Conservation (phyloP, 2,113 vertebrate species). For the Boleophthalmus pectinirostris region DNA sequence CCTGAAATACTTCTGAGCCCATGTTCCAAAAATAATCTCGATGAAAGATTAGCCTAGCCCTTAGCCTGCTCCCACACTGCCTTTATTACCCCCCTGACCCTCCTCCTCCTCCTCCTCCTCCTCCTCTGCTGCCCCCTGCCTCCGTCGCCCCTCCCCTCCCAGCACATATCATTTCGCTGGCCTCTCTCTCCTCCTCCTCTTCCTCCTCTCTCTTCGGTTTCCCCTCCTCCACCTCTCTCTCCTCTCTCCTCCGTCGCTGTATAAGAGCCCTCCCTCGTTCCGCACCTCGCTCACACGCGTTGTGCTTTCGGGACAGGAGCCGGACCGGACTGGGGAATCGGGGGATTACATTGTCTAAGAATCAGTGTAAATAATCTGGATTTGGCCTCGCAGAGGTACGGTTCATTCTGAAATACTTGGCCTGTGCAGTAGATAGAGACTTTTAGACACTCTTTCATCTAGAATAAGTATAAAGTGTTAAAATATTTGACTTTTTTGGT, state of each 20-base stretch:
- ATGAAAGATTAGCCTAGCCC: constrained; percentile 65
- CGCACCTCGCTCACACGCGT: constrained; percentile 56
- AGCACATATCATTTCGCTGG: constrained; percentile 46
- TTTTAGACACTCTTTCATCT: neutral
- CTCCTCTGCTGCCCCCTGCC: constrained; percentile 7
- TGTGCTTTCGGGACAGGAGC: constrained; percentile 59
- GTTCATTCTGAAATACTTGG: neutral
- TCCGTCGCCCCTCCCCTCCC: constrained; percentile 42
- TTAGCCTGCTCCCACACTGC: constrained; percentile 45
- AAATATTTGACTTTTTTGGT: no score
- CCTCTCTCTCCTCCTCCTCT: constrained; percentile 18
- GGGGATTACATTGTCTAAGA: constrained; percentile 54
- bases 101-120: neutral
- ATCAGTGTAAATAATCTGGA: constrained; percentile 49
- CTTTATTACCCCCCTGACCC: constrained; percentile 30
- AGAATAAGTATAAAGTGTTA: no score
- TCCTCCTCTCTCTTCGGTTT: constrained; percentile 9
- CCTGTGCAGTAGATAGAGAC: neutral
- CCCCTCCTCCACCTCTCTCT: constrained; percentile 60
- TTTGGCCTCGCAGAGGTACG: constrained; percentile 60
- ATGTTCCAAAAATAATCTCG: constrained; percentile 70
- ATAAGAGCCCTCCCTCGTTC: constrained; percentile 66
- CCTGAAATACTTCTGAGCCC: constrained; percentile 48
- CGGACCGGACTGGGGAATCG: constrained; percentile 49
- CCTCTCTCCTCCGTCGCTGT: constrained; percentile 62